Percentiles rank a stretch among this genome's conserved stretches.
phyloP scores from a whole-genome alignment of 2,888 invertebrate species.

The Thelaira solivaga region DNA sequence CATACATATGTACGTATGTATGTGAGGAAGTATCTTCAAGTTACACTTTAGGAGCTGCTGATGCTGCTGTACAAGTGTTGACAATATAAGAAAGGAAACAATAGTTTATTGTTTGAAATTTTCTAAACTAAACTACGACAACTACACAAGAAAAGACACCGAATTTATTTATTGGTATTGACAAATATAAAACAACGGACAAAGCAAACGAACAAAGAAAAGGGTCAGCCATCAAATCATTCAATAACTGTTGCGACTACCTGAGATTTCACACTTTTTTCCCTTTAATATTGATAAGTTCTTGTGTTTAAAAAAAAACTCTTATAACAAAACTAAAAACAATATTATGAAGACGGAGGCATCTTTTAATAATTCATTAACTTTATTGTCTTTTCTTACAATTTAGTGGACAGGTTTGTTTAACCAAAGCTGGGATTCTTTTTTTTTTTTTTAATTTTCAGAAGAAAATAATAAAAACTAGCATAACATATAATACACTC shows the following conservation, averaged over 20 bases:
- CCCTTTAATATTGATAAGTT: constrained; percentile 14
- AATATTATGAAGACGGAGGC: constrained; percentile 40
- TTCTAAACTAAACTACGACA: background rate
- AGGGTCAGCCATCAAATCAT: constrained; percentile 52
- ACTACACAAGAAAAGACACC: constrained; percentile 15
- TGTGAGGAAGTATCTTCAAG: too few relatives aligned
- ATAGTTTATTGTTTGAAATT: constrained; percentile 4
- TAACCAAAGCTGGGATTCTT: constrained; percentile 20
- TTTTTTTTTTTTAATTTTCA: too few relatives aligned
- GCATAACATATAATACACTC: background rate
- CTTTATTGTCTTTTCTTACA: constrained; percentile 52
- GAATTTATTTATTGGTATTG: constrained; percentile 24
- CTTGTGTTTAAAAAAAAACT: constrained; percentile 8
- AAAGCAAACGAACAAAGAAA: constrained; percentile 14
- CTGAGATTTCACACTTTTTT: constrained; percentile 65
- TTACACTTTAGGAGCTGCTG: too few relatives aligned
- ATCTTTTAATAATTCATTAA: constrained; percentile 61
- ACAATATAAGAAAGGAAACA: constrained; percentile 27
- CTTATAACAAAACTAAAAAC: constrained; percentile 18
- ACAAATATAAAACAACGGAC: constrained; percentile 40
- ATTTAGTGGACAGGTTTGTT: constrained; percentile 49
- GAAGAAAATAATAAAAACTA: background rate
- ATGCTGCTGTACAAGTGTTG: constrained; percentile 43
- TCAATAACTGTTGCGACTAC: constrained; percentile 58
- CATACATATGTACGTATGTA: too few relatives aligned